A percentile compares a stretch with the other conserved stretches of the same genome.
phyloP scores from a whole-genome alignment of 2,797 vertebrate genomes.

The Labroides dimidiatus region DNA sequence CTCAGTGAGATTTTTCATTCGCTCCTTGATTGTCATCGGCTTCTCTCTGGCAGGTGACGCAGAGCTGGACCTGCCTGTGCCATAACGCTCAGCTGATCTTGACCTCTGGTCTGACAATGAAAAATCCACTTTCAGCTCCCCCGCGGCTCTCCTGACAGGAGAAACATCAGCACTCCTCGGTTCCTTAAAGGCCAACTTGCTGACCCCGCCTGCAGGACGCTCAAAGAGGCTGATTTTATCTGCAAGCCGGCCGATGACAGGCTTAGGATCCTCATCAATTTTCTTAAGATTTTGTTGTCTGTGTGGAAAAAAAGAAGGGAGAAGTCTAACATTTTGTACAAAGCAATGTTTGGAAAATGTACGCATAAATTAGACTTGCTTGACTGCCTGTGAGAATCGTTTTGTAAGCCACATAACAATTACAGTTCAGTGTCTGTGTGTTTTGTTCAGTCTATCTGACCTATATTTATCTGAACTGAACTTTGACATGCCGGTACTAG shows the following conservation, averaged over 20 bases:
- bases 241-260: slow-evolving; percentile 80
- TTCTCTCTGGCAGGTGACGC: slow-evolving; percentile 48
- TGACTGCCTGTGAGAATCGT: background rate
- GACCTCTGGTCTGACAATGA: slow-evolving; percentile 54
- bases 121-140: slow-evolving; percentile 77
- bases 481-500: slow-evolving; percentile 3
- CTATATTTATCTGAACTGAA: slow-evolving; percentile 10
- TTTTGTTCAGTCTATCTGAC: slow-evolving; percentile 7
- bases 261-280: slow-evolving; percentile 46
- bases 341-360: background rate
- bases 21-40: slow-evolving; percentile 61
- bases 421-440: background rate
- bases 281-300: slow-evolving; percentile 64
- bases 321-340: slow-evolving; percentile 3
- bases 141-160: slow-evolving; percentile 80
- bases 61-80: slow-evolving; percentile 34
- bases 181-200: slow-evolving; percentile 69
- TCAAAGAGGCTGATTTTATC: slow-evolving; percentile 95
- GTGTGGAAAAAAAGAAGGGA: slow-evolving; percentile 27
- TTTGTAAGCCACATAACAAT: background rate
- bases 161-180: slow-evolving; percentile 80
- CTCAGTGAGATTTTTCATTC: slow-evolving; percentile 49
- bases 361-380: background rate
- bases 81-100: slow-evolving; percentile 51
- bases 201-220: slow-evolving; percentile 49